Conservation (phyloP, 2,797 vertebrate species). For the Saxicola maurus region DNA sequence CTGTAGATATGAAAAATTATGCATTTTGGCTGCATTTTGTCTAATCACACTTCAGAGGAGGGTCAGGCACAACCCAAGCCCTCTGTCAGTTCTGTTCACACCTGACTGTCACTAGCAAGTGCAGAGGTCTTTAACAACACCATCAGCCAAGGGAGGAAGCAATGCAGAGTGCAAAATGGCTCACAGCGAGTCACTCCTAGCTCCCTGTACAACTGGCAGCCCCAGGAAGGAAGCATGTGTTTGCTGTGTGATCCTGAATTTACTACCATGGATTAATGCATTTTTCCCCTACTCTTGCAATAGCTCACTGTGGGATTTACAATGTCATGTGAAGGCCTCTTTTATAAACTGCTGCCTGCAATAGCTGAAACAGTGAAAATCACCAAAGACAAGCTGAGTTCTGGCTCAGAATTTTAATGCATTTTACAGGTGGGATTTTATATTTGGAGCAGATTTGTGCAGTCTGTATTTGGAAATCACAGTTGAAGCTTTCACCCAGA, state of each 20-base stretch:
- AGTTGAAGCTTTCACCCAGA: not conserved
- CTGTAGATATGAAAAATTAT: not conserved
- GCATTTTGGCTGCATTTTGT: not conserved
- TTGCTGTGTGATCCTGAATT: conserved; percentile 26
- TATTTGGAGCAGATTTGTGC: not conserved
- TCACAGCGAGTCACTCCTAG: conserved; percentile 10
- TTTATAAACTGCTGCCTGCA: conserved; percentile 22
- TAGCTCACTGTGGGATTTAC: not conserved
- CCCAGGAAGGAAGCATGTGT: not conserved
- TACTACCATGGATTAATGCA: not conserved
- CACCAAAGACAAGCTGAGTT: not conserved
- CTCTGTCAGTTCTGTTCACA: conserved; percentile 11
- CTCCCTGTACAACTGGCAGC: not conserved
- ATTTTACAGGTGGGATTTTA: not conserved
- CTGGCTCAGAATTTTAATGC: conserved; percentile 10
- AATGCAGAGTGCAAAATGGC: conserved; percentile 12
- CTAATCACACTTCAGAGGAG: not conserved
- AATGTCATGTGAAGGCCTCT: not conserved
- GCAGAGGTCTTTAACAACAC: not conserved
- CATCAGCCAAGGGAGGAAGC: not conserved
- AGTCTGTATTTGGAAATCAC: not conserved
- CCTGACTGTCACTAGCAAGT: not conserved
- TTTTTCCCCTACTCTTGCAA: not conserved
- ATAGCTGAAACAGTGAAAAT: conserved; percentile 5
- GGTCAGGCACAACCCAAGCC: not conserved